Base-by-base conservation (phyloP, 2,888 invertebrate species). In the Cataglyphis altisquamis region DNA sequence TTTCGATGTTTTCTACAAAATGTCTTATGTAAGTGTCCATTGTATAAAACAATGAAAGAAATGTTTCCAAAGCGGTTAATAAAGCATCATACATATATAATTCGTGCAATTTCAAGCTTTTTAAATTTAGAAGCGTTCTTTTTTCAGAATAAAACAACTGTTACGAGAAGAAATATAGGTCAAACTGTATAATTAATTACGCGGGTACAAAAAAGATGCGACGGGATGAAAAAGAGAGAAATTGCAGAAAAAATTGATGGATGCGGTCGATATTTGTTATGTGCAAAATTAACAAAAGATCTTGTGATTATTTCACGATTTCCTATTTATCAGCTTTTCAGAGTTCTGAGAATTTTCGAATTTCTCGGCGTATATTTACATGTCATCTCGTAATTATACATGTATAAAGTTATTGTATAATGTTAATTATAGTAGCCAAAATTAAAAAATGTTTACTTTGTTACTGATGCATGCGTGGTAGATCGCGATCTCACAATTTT, bases 391-490 rank as follows among this genome's bases (percentile, higher is more conserved):
- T 15, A 57, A 6, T n/a, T n/a, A 18, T 32, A 68, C 25, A 29
- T 29, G 1, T 29, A 29, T 29, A 29, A 29, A 29, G 29, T 29
- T 29, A 29, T 29, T 29, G 29, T 8, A 32, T 21, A 39, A 41
- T 21, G n/a, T 57, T 57, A 78, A 70, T 70, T 70, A 70, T 70
- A 68, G 32, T 45, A 9, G 57, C 41, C 45, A 1, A 32, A 60
- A 39, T 32, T 78, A 78, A 78, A 68, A 68, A 70, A 70, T 21
- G 57, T 78, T 60, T 68, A 78, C 70, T 12, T 32, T 70, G 78
- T 55, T 52, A n/a, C 52, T 12, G 6, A 36, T 36, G 21, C n/a
- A 18, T n/a, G 48, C 25, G 41, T 15, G 21, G 1, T 12, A 62
- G 18, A 10, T 36, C 18, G 48, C 29, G 29, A 15, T n/a, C 25